Conservation (phyloP, 2,113 vertebrate genomes). For the Casuarius casuarius region DNA sequence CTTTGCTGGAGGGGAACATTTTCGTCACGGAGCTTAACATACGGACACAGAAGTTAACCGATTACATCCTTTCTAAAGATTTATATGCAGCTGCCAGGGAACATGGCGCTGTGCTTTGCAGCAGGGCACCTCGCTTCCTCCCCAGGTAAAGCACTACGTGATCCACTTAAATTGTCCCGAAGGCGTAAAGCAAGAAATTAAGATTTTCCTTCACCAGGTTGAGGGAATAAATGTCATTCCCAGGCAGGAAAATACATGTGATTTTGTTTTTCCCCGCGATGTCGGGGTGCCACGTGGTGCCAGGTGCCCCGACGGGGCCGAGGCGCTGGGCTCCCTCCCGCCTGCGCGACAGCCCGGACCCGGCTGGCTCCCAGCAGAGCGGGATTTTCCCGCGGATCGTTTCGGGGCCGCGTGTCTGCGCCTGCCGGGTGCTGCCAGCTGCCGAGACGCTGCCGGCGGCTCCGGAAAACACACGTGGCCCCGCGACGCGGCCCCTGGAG, state of each 20-base stretch:
- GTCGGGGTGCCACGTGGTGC: not conserved
- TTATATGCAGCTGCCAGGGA: not conserved
- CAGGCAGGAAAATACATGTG: not conserved
- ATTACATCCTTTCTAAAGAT: not conserved
- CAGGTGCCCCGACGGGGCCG: not conserved
- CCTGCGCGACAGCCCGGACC: not conserved
- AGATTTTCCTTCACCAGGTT: not conserved
- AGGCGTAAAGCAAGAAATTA: not conserved
- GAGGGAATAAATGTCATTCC: not conserved
- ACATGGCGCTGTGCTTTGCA: not conserved
- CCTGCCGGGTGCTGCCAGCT: not conserved
- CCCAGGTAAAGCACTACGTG: not conserved
- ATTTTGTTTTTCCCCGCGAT: not conserved
- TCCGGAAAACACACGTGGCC: not conserved
- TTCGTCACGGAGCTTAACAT: not conserved
- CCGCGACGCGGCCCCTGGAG: not conserved
- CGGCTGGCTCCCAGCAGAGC: not conserved
- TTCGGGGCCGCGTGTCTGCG: not conserved
- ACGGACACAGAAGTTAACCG: accelerated
- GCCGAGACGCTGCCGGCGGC: too few species aligned
- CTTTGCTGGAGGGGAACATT: accelerated
- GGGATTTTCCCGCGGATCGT: accelerated
- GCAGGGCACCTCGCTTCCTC: not conserved
- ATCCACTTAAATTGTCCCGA: not conserved
- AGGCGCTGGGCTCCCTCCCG: not conserved